Base-by-base conservation (phyloP, 2,113 vertebrate species). In the Arizona elegans region DNA sequence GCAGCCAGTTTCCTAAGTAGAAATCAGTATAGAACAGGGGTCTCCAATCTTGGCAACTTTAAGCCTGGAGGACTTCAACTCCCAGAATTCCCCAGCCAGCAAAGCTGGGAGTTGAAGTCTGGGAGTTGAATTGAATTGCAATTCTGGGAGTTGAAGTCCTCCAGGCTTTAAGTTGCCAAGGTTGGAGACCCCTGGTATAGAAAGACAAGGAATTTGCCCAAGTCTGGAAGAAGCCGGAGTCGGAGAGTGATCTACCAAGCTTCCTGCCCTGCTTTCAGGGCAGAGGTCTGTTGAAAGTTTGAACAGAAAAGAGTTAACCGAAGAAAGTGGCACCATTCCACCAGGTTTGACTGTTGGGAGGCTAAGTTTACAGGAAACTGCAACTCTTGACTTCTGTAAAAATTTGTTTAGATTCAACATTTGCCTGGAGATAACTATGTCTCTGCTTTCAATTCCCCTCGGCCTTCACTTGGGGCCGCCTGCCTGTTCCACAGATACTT, bases 391-490 rank as follows among this genome's bases (percentile, higher is more conserved):
- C 33, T 8, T 81, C 70, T 88, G 6, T 24, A 62, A 50, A 52
- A 11, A 52, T 10, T 89, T 2, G 0, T 23, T 11, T 4, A 95
- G 93, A 94, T 95, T 90, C 89, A 94, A 38, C 90, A 12, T 91
- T 90, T 29, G 89, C 0, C 0, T 65, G 81, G 93, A 92, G 92
- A 95, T 95, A 95, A 86, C 0, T 24, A 26, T 21, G 91, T 92
- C 93, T 94, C 87, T 91, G 55, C 87, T 6, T 59, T 54, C 91
- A 12, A 58, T 91, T 65, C 1, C 90, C 90, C 56, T n/a, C 87
- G 95, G 54, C 96, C 96, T 97, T 97, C 96, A 92, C 94, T 93
- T 0, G 0, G 89, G 94, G 26, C 59, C 94, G 91, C 87, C 90
- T 92, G 52, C 89, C 55, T 92, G 86, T 53, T 93, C 95, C 95